These are phyloP conservation scores for Petrocephalus microphthalmus DNA, from an alignment of 2,113 vertebrate species.

Conservation along the genomic window DNA sequence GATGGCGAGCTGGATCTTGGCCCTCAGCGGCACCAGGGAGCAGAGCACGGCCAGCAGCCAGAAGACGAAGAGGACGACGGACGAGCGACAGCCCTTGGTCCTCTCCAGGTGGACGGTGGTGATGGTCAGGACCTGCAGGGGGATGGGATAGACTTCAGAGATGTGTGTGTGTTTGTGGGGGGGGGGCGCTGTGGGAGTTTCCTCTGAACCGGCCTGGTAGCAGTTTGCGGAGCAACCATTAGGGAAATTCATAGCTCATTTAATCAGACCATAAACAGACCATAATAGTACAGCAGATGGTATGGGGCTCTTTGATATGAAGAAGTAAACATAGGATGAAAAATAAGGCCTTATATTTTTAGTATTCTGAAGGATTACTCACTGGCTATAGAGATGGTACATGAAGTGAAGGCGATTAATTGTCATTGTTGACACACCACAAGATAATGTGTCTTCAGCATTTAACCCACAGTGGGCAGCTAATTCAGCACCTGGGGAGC, in stretches of 20 bases:
- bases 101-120: constrained; percentile 70
- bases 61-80: constrained; percentile 68
- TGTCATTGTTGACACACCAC: too few relatives aligned
- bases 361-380: neutral
- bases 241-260: constrained; percentile 3
- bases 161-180: too few relatives aligned
- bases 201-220: neutral
- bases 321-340: constrained; percentile 2
- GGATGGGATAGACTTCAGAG: neutral
- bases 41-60: constrained; percentile 68
- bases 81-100: constrained; percentile 65
- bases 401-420: too few relatives aligned
- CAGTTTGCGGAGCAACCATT: neutral
- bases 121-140: constrained; percentile 56
- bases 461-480: too few relatives aligned
- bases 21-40: constrained; percentile 50
- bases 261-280: neutral
- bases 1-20: constrained; percentile 49
- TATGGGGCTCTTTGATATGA: neutral
- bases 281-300: neutral
- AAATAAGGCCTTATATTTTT: neutral
- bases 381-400: neutral
- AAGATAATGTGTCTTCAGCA: too few relatives aligned
- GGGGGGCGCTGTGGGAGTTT: neutral
- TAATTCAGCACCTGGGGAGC: too few relatives aligned